A percentile compares a stretch with the other conserved stretches of the same genome.
phyloP scores from a whole-genome alignment of 2,888 invertebrate genomes.

The Drosophila trichaetosa region DNA sequence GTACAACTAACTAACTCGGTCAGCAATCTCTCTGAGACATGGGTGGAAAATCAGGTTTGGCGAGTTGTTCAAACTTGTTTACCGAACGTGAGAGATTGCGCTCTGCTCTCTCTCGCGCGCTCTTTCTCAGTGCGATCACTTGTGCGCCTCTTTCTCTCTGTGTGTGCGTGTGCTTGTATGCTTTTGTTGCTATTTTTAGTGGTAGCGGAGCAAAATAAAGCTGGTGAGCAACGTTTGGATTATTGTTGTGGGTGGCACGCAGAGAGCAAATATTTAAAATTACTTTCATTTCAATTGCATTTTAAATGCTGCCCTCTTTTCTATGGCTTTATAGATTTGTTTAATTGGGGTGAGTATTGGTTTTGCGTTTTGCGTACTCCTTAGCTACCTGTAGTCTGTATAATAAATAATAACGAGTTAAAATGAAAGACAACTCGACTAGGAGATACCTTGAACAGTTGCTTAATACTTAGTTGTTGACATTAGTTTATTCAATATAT shows the following conservation, averaged over 20 bases:
- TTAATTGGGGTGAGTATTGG: neutral
- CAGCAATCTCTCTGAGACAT: slow-evolving; percentile 47
- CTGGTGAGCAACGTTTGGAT: slow-evolving; percentile 4
- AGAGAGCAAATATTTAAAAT: slow-evolving; percentile 18
- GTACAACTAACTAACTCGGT: slow-evolving; percentile 52
- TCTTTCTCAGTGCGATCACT: slow-evolving; percentile 31
- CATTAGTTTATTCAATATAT: neutral
- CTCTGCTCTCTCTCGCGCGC: slow-evolving; percentile 16
- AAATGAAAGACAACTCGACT: neutral
- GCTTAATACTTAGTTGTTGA: neutral
- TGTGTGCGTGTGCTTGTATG: neutral
- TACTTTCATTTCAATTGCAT: slow-evolving; percentile 34
- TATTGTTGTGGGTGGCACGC: slow-evolving; percentile 14
- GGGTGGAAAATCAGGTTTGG: slow-evolving; percentile 66
- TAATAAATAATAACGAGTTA: neutral
- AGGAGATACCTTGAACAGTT: neutral
- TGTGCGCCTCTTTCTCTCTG: neutral
- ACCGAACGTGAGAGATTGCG: slow-evolving; percentile 47
- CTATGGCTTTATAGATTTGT: slow-evolving; percentile 2
- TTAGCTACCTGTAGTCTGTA: neutral
- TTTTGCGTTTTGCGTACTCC: neutral
- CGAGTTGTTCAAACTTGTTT: slow-evolving; percentile 58
- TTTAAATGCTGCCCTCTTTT: slow-evolving; percentile 15
- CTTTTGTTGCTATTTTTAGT: slow-evolving; percentile 52
- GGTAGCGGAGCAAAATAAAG: slow-evolving; percentile 14